Conservation (phyloP, 2,888 invertebrate genomes). For the Pristionchus mayeri region DNA sequence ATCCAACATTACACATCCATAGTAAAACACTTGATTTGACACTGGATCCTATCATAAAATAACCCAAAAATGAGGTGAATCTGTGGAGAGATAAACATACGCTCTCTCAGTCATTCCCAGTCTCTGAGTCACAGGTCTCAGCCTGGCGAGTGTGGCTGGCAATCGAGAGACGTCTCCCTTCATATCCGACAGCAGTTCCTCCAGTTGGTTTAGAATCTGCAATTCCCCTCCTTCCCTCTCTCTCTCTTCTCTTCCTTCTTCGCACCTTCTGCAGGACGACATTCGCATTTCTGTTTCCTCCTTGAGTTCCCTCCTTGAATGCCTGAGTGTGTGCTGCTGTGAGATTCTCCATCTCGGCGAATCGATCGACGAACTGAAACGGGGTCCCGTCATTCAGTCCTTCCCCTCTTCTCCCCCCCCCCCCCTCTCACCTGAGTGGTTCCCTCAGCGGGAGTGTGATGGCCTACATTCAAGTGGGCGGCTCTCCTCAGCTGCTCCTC, state of each 20-base stretch:
- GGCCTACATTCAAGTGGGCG: constrained; percentile 95
- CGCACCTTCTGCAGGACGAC: constrained; percentile 95
- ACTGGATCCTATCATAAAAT: too few species aligned
- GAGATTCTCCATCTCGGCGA: constrained; percentile 89
- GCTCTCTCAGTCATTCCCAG: constrained; percentile 96
- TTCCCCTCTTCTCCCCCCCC: too few species aligned
- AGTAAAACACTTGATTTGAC: too few species aligned
- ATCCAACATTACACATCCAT: too few species aligned
- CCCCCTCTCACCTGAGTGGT: too few species aligned
- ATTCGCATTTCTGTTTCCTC: constrained; percentile 98
- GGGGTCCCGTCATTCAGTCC: too few species aligned
- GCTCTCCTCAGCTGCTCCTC: constrained; percentile 97
- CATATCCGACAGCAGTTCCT: constrained; percentile 98
- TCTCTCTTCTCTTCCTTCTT: too few species aligned
- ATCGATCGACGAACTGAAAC: constrained; percentile 76
- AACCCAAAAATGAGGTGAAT: too few species aligned
- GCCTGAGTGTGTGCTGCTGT: constrained; percentile 98
- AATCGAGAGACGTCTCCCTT: constrained; percentile 98
- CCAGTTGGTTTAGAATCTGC: constrained; percentile 94
- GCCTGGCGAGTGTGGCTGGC: constrained; percentile 95
- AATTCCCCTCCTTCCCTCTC: too few species aligned
- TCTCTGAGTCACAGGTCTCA: constrained; percentile 97
- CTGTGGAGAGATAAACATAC: constrained; percentile 55
- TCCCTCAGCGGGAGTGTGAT: constrained; percentile 77
- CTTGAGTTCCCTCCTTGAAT: constrained; percentile 92